phyloP scores from a whole-genome alignment of 2,888 invertebrate genomes.

The Pseudanteris insignis region DNA sequence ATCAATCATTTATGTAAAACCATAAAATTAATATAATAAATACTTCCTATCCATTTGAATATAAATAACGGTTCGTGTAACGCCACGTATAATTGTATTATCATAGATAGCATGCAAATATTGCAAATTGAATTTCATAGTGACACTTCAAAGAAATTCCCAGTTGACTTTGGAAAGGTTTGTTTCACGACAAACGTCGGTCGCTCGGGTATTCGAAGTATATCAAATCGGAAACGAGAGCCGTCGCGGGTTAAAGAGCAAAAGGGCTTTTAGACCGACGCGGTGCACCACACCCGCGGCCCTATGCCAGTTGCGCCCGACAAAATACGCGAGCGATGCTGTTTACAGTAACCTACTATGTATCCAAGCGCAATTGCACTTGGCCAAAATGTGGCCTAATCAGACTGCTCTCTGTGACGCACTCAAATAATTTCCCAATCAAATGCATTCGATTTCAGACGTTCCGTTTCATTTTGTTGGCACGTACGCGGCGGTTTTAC shows the following conservation, averaged over 20 bases:
- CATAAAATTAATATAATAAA: no score
- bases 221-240: conserved; percentile 34
- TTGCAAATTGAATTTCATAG: background rate
- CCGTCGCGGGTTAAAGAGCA: conserved; percentile 39
- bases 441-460: conserved; percentile 32
- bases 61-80: no score
- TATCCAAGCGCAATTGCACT: conserved; percentile 38
- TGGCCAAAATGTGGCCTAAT: conserved; percentile 38
- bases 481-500: no score
- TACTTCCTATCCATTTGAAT: no score
- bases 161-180: conserved; percentile 9
- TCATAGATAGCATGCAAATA: no score
- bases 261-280: conserved; percentile 38
- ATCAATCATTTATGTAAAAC: no score
- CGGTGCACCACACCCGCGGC: conserved; percentile 34
- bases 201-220: conserved; percentile 25
- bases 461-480: no score
- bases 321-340: conserved; percentile 19
- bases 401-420: conserved; percentile 31
- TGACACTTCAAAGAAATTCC: conserved; percentile 16
- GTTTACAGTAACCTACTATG: conserved; percentile 23
- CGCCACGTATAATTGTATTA: no score
- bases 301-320: conserved; percentile 18
- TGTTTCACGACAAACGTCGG: conserved; percentile 29
- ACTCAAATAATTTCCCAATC: conserved; percentile 36